These are phyloP conservation scores for Psettodes erumei DNA, from an alignment of 2,113 vertebrate species.

Conservation along the genomic window DNA sequence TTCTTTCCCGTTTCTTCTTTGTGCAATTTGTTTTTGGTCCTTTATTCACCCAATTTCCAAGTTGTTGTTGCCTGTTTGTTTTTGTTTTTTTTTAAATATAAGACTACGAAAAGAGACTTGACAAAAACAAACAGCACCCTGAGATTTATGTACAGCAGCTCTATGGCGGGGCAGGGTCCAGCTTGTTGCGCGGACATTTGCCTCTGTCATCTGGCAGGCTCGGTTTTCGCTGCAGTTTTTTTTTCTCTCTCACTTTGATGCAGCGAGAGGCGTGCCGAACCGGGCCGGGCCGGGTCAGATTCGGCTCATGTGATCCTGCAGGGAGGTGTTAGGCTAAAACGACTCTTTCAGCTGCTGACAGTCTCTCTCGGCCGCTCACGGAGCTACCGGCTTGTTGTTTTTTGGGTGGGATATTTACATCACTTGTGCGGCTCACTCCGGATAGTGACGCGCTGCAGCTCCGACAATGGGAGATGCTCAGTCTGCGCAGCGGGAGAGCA, in stretches of 20 bases:
- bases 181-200: conserved; percentile 19
- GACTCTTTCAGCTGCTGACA: conserved; percentile 70
- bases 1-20: neutral
- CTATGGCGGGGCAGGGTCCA: neutral
- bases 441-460: conserved; percentile 45
- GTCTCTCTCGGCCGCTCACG: conserved; percentile 13
- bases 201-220: conserved; percentile 40
- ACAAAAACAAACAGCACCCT: no score
- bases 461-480: conserved; percentile 85
- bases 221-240: conserved; percentile 34
- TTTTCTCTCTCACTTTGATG: conserved; percentile 61
- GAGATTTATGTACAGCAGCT: neutral
- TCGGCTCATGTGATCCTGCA: conserved; percentile 86
- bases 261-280: conserved; percentile 58
- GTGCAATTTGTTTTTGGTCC: neutral
- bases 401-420: conserved; percentile 39
- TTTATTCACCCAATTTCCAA: neutral
- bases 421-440: conserved; percentile 24
- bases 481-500: conserved; percentile 81
- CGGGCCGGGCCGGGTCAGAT: conserved; percentile 43
- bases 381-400: conserved; percentile 20
- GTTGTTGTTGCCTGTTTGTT: no score
- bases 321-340: conserved; percentile 78
- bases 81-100: no score
- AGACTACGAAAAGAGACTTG: no score